Percentiles rank a stretch among this genome's conserved stretches.
phyloP scores from a whole-genome alignment of 2,888 invertebrate species.

The Hermaeophaga mercurialis region DNA sequence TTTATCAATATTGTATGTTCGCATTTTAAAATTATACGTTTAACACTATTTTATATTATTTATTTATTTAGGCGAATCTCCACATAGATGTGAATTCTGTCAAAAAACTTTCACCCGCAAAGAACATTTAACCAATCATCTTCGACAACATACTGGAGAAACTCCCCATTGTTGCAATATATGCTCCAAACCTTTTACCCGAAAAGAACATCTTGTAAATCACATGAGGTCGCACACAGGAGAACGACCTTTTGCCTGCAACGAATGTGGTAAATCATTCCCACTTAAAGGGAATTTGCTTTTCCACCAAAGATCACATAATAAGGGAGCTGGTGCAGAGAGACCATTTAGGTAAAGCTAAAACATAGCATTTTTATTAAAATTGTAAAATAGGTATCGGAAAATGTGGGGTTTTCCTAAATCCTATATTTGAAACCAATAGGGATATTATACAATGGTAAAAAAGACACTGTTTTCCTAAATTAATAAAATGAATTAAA shows the following conservation, averaged over 20 bases:
- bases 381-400: no score
- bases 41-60: no score
- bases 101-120: conserved; percentile 73
- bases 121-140: conserved; percentile 73
- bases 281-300: conserved; percentile 80
- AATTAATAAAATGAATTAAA: no score
- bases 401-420: no score
- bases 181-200: conserved; percentile 74
- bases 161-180: conserved; percentile 75
- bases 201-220: conserved; percentile 75
- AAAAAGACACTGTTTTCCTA: no score
- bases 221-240: conserved; percentile 82
- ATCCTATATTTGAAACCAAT: no score
- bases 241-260: conserved; percentile 82
- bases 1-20: no score
- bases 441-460: no score
- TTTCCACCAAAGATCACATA: conserved; percentile 86
- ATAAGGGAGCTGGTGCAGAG: conserved; percentile 63
- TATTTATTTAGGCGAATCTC: conserved; percentile 64
- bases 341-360: conserved; percentile 64
- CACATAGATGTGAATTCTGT: conserved; percentile 73
- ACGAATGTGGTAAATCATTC: conserved; percentile 86
- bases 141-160: conserved; percentile 74
- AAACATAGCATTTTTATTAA: no score
- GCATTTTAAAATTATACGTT: no score